Base-by-base conservation (phyloP, 2,888 invertebrate genomes). In the Limnephilus marmoratus region DNA sequence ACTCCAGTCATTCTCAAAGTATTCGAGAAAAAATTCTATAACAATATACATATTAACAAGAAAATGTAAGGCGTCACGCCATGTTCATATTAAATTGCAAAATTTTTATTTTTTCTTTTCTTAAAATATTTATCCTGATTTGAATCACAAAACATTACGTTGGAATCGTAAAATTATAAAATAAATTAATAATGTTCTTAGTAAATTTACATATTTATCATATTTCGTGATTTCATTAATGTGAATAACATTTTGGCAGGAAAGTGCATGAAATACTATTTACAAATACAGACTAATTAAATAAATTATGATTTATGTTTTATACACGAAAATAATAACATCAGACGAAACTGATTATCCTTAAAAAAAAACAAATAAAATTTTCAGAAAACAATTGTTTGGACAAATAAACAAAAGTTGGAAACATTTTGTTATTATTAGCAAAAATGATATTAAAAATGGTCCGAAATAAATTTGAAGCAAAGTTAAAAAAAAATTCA, bases 191-290 rank as follows among this genome's bases (percentile, higher is more conserved):
- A 49, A 49, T 49, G 15, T n/a, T 82, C 82, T 12, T 34, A 82
- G 31, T 82, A 31, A 31, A 31, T 82, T 82, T 82, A 82, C 82
- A 82, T 68, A 68, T 68, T 68, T 68, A 68, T 68, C 24, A 68
- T 53, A 81, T 81, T 82, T 34, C 29, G 82, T 82, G 82, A 82
- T 82, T 31, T 82, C 13, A 85, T 85, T 85, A 41, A n/a, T 85
- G 45, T 85, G n/a, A 83, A 34, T 83, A 83, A 85, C 45, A 53
- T 87, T 87, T 53, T 87, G 87, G 87, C 87, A 87, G 87, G 87
- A 87, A 87, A 87, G 87, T 53, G 49, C 53, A 4, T 87, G 49
- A 34, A 87, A 87, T 87, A 87, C 31, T 87, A 53, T 87, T 87
- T 87, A 87, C 53, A 68, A 18, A 68, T 68, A 68, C 53, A 68